Evolutionary conservation across 2,888 invertebrate genomes (phyloP).

Genomic region (Podotricha telesiphe): DNA sequence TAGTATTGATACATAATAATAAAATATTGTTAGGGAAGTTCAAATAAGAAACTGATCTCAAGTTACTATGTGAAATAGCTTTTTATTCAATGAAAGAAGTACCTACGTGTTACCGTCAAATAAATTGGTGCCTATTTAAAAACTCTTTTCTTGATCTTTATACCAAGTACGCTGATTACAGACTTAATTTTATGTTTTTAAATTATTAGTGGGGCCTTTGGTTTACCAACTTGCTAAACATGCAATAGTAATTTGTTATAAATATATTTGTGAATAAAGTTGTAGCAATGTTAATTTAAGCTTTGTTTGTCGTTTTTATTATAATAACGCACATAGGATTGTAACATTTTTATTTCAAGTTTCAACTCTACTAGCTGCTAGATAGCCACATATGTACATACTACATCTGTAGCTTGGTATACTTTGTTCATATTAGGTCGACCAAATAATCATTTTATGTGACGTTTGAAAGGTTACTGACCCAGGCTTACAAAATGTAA

Average conservation of each 20-base stretch:
- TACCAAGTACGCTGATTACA: constrained; percentile 6
- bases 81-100: background rate
- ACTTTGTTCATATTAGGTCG: no score
- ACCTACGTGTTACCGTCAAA: constrained; percentile 21
- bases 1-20: no score
- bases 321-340: background rate
- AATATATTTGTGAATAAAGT: constrained; percentile 14
- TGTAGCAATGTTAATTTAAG: constrained; percentile 6
- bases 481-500: no score
- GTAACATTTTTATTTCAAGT: background rate
- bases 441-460: no score
- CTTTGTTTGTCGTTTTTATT: constrained; percentile 4
- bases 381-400: no score
- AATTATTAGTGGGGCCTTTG: constrained; percentile 19
- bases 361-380: background rate
- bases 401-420: no score
- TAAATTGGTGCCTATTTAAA: constrained; percentile 4
- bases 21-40: no score
- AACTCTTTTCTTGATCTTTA: constrained; percentile 11
- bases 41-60: no score
- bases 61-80: no score
- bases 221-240: constrained; percentile 12
- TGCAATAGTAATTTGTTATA: constrained; percentile 23
- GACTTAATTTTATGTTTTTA: constrained; percentile 11
- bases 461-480: no score